phyloP scores from a whole-genome alignment of 64 coral and sea anemone genomes.

The Stylophora pistillata region DNA sequence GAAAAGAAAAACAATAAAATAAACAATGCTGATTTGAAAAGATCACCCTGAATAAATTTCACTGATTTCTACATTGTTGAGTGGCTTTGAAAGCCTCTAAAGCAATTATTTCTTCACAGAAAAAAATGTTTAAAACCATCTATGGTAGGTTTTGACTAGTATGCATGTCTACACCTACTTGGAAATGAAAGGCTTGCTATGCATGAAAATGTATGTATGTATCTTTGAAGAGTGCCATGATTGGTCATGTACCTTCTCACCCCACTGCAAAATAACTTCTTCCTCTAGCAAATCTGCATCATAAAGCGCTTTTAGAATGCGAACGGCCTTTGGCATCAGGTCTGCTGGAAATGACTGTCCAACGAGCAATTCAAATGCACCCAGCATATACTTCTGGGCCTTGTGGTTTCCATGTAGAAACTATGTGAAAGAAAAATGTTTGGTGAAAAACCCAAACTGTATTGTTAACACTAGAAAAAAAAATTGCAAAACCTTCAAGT shows the following conservation, averaged over 20 bases:
- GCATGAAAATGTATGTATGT: too few relatives aligned
- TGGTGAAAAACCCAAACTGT: background rate
- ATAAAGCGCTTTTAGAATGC: conserved; percentile 87
- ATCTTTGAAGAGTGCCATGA: background rate
- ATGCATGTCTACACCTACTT: background rate
- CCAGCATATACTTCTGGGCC: conserved; percentile 95
- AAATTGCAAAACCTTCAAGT: too few relatives aligned
- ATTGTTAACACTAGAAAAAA: background rate
- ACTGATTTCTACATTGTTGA: too few relatives aligned
- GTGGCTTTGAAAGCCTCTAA: too few relatives aligned
- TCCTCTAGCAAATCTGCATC: conserved; percentile 89
- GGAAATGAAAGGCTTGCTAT: too few relatives aligned
- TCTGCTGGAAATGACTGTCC: conserved; percentile 89
- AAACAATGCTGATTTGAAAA: background rate
- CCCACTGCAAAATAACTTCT: conserved; percentile 90
- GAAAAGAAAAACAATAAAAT: background rate
- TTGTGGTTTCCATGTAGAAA: conserved; percentile 92
- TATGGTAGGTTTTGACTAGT: background rate
- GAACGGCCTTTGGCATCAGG: conserved; percentile 84
- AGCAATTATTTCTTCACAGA: too few relatives aligned
- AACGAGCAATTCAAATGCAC: conserved; percentile 95
- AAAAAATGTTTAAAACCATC: background rate
- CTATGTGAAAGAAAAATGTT: conserved; percentile 30
- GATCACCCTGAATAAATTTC: too few relatives aligned
- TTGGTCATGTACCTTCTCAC: conserved; percentile 76